Evolutionary conservation across 2,797 vertebrate species (phyloP).

Genomic region (Rhyacichthys aspro): DNA sequence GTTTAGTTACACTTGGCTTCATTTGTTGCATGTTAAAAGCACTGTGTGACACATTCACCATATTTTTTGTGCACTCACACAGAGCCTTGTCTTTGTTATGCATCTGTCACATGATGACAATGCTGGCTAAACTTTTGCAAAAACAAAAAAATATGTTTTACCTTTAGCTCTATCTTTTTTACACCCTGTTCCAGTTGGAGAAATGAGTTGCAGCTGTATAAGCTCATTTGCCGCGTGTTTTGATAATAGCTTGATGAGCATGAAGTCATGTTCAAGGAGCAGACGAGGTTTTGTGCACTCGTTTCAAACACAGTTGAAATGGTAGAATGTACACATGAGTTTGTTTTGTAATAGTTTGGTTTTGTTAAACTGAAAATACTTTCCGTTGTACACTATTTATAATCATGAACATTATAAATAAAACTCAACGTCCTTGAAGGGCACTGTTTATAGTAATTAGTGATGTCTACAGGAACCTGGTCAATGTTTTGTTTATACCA

Average conservation of each 20-base stretch:
- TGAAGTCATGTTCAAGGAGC: not conserved
- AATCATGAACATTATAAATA: no score
- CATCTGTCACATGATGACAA: constrained; percentile 6
- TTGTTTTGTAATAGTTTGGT: not conserved
- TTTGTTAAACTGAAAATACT: not conserved
- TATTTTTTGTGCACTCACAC: not conserved
- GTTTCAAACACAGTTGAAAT: constrained; percentile 1
- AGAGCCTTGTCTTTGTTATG: constrained; percentile 5
- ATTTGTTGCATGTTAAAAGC: not conserved
- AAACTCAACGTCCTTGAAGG: no score
- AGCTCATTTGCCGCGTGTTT: not conserved
- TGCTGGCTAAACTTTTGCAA: constrained; percentile 8
- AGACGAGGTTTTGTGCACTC: not conserved
- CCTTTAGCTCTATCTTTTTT: not conserved
- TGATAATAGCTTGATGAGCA: not conserved
- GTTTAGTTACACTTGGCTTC: constrained; percentile 8
- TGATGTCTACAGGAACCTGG: no score
- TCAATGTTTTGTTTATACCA: no score
- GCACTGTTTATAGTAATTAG: no score
- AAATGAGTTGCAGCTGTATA: not conserved
- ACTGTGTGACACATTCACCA: not conserved
- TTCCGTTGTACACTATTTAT: not conserved
- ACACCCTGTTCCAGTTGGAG: not conserved
- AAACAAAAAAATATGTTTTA: constrained; percentile 7
- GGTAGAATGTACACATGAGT: not conserved